These are phyloP conservation scores for Crotalus viridis DNA, from an alignment of 2,113 vertebrate genomes.

Conservation along the genomic window DNA sequence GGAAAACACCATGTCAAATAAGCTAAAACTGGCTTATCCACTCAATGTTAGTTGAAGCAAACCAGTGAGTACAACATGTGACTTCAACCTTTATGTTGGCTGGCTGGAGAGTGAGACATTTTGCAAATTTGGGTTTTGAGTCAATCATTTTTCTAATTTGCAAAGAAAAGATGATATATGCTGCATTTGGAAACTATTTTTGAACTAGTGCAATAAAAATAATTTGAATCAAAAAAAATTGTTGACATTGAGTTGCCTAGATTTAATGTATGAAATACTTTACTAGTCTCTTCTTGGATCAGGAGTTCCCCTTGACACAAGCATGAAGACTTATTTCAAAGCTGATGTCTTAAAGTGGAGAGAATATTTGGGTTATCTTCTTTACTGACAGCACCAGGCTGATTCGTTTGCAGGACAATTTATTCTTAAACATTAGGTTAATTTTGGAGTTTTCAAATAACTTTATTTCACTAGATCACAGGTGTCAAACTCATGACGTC, in stretches of 20 bases:
- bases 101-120: neutral
- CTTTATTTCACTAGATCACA: conserved; percentile 30
- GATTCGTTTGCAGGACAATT: conserved; percentile 21
- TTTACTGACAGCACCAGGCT: neutral
- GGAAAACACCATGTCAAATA: too few relatives aligned
- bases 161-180: neutral
- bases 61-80: too few relatives aligned
- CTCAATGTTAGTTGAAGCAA: neutral
- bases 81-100: neutral
- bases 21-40: neutral
- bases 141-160: neutral
- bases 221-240: neutral
- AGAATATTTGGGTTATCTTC: neutral
- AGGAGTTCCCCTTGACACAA: neutral
- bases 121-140: neutral
- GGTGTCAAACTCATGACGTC: too few relatives aligned
- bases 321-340: neutral
- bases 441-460: conserved; percentile 48
- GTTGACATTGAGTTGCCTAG: neutral
- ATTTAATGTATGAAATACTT: neutral
- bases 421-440: conserved; percentile 18
- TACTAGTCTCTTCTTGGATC: neutral
- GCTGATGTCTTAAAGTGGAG: neutral
- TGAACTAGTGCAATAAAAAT: neutral
- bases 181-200: neutral